A percentile compares a stretch with the other conserved stretches of the same genome.
These are phyloP conservation scores for Crossaster papposus DNA, from an alignment of 53 echinoderm and acorn worm genomes.

Conservation along the genomic window DNA sequence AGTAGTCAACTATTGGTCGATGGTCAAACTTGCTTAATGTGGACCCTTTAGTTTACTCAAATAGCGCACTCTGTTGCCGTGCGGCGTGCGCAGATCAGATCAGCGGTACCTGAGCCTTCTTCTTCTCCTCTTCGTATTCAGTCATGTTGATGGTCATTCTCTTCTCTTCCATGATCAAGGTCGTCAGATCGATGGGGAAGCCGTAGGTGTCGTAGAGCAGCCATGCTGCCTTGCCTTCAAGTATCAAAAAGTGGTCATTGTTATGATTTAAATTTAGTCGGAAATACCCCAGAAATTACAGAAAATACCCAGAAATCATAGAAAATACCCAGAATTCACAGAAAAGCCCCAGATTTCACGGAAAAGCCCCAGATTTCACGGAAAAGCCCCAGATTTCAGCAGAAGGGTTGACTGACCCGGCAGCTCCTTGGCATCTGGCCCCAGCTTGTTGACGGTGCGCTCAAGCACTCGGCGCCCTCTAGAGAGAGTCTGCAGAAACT, in stretches of 20 bases:
- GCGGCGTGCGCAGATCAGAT: background rate
- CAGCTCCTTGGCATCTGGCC: conserved; percentile 62
- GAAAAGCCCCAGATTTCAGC: background rate
- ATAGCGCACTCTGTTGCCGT: background rate
- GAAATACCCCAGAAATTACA: no score
- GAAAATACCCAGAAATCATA: no score
- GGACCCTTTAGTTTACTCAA: no score
- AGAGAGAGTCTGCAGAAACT: conserved; percentile 95
- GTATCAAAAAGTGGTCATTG: background rate
- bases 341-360: no score
- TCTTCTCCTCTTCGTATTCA: conserved; percentile 86
- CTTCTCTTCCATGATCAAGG: conserved; percentile 95
- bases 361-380: no score
- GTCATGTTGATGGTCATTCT: conserved; percentile 80
- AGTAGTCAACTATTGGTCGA: no score
- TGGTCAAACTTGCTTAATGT: no score
- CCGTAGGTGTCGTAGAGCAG: conserved; percentile 97
- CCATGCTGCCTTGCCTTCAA: conserved; percentile 93
- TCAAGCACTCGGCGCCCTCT: conserved; percentile 96
- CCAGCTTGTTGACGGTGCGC: conserved; percentile 83
- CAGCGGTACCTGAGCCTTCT: conserved; percentile 82
- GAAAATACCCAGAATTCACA: no score
- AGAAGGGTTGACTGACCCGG: conserved; percentile 70
- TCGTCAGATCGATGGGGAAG: conserved; percentile 93
- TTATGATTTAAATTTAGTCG: background rate